Base-by-base conservation (phyloP, 2,797 vertebrate genomes). In the Sebastes vulpes region DNA sequence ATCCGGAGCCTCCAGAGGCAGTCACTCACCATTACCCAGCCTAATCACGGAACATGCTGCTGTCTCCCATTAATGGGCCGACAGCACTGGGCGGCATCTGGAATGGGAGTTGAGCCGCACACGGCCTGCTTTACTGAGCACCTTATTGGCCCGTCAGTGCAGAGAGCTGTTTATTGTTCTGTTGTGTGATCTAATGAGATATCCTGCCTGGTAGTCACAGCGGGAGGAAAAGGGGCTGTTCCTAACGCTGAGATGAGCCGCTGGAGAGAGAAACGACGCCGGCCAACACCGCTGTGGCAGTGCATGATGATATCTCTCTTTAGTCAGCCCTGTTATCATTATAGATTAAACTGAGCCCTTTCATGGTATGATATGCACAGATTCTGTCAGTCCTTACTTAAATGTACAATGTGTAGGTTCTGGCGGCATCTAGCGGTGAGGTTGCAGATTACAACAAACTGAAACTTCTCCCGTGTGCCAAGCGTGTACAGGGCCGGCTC, bases 1-100 rank as follows among this genome's bases (percentile, higher is more conserved):
- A 61, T 29, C 50, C 54, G 10, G 26, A 82, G 69, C 77, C 84
- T 88, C 88, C 74, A 82, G 91, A 90, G 87, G 84, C 82, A 86
- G 92, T 93, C 88, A 94, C 84, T 89, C 89, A 58, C 89, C 91
- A 94, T 94, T 94, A 92, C 75, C 88, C 82, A 25, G 65, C 78
- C 88, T 94, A 91, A 93, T 91, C 92, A 88, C 81, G 70, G 79
- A 90, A 86, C 88, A 91, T 80, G 81, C 85, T 86, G 85, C 86
- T 84, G 89, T 83, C 92, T 91, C 63, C 87, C 67, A 81, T 85
- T 94, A 89, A 92, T 91, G 84, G 85, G 81, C 86, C 72, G 87
- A 86, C 91, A 91, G 76, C 54, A 65, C 79, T 87, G 84, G 75
- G 74, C 87, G 29, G 91, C 88, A 86, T 87, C 87, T 91, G 86